Evolutionary conservation across 2,113 vertebrate genomes (phyloP), one percentile per base, ranked within the genome.

Genomic region (Aix galericulata): DNA sequence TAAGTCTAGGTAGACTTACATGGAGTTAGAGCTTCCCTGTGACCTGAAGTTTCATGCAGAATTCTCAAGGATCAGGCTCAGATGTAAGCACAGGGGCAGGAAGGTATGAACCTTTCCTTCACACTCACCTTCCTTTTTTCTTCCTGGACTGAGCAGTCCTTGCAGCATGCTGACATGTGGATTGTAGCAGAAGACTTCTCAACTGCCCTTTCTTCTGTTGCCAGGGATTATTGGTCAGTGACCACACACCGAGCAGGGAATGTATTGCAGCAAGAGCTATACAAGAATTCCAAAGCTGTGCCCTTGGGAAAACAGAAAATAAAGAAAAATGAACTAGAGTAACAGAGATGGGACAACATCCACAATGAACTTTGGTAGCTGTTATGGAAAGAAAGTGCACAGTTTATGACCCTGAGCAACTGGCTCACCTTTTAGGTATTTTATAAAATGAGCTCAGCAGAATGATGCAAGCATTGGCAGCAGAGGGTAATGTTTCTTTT

Each of bases 381-480:
- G 58, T 36, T 56, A 26, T 73, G 52, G 21, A 63, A 93, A 52
- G 13, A 18, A 86, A 90, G 32, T 23, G 31, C 31, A 85, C 26
- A 82, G 64, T 75, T 92, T 91, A 93, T 83, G 83, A 79, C 78
- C 94, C 71, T 83, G 78, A 94, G 68, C 5, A n/a, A 55, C 71
- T 89, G 58, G 44, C 53, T 95, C 79, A 91, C 59, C 62, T 95
- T 80, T 82, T 79, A 85, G n/a, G 31, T 91, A 89, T 91, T 93
- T 92, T 84, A 53, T 86, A 92, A 88, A 78, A 95, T 94, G 90
- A 95, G 52, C 82, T 95, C 94, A 95, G 52, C 59, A 53, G 67
- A 64, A 72, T 96, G 95, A 94, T 83, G 95, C 74, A 95, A 96
- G 66, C 71, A 32, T 79, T 96, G 95, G 92, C 95, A 96, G 50